Evolutionary conservation across 2,797 vertebrate species (phyloP), one percentile per base, ranked within the genome.

Genomic region (Psittacula derbiana): DNA sequence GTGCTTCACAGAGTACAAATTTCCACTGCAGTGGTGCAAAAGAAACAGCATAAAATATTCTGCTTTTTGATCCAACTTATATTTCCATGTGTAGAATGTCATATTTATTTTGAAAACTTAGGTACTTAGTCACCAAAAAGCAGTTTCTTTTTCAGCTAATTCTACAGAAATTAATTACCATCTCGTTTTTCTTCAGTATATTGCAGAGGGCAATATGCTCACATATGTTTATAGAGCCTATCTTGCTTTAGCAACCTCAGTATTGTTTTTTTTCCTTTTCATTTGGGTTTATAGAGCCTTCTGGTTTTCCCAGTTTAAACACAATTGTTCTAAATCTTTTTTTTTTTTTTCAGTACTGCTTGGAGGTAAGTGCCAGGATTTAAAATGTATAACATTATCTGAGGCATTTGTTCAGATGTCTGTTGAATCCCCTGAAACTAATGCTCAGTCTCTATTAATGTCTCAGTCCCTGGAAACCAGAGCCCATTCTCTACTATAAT

Each of bases 401-500:
- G 95, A 97, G 94, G 96, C 92, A 62, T 98, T 98, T 97, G 96
- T 97, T 97, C 97, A 94, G 92, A 96, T 98, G 97, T 97, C 97
- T 98, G 92, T 96, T 98, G 97, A 98, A 97, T 98, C 95, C 97
- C 95, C 91, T 97, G 97, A 98, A 98, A 98, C 96, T 97, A 98
- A 98, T 97, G 97, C 96, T 98, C 97, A 97, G 97, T 98, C 98
- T 98, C 95, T 98, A 98, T 98, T 98, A 98, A 98, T 96, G 97
- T 94, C 95, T 97, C 76, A 78, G 97, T 98, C 97, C 97, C 94
- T 76, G 92, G 98, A 97, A 98, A 98, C 97, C 92, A 95, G 91
- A 97, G 96, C 96, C 97, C 95, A 91, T 97, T 98, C 97, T 97
- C 94, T 97, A 76, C 97, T 97, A 96, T 98, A 98, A 98, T 98